These are phyloP conservation scores for Pseudomugil gertrudae DNA, from an alignment of 2,797 vertebrate species.

Conservation along the genomic window DNA sequence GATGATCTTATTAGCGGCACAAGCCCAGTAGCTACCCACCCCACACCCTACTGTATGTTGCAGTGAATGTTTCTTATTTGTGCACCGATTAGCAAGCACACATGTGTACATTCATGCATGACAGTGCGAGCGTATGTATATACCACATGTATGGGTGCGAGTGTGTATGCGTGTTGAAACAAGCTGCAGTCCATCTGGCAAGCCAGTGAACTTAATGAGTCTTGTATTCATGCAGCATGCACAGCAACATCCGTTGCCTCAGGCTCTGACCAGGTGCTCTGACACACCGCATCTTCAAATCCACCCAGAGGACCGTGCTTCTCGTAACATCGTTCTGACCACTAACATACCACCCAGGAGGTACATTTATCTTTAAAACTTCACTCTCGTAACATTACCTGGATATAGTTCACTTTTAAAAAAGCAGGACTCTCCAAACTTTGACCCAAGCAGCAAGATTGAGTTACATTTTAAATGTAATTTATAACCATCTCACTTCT, in stretches of 20 bases:
- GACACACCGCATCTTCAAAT: slow-evolving; percentile 52
- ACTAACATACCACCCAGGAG: slow-evolving; percentile 58
- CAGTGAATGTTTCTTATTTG: slow-evolving; percentile 55
- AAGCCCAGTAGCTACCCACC: slow-evolving; percentile 39
- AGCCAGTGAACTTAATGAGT: slow-evolving; percentile 64
- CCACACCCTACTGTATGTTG: slow-evolving; percentile 16
- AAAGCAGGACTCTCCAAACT: slow-evolving; percentile 10
- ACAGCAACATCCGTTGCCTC: slow-evolving; percentile 57
- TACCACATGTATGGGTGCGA: slow-evolving; percentile 7
- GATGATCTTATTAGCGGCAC: slow-evolving; percentile 71
- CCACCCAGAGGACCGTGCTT: slow-evolving; percentile 32
- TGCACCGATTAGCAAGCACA: slow-evolving; percentile 34
- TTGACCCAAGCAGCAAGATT: slow-evolving; percentile 8
- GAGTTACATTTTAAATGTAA: slow-evolving; percentile 28
- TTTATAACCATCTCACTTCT: slow-evolving; percentile 6
- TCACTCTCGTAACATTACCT: slow-evolving; percentile 13
- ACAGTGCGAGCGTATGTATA: slow-evolving; percentile 23
- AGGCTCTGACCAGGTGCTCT: slow-evolving; percentile 68
- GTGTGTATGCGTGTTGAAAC: slow-evolving; percentile 25
- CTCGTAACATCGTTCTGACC: slow-evolving; percentile 39
- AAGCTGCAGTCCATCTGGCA: slow-evolving; percentile 70
- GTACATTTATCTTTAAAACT: slow-evolving; percentile 25
- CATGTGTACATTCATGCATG: slow-evolving; percentile 35
- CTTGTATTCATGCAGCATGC: slow-evolving; percentile 58
- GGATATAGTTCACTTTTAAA: slow-evolving; percentile 12